Evolutionary conservation across 2,113 vertebrate species (phyloP), one percentile per base, ranked within the genome.

Genomic region (Ammodytes marinus): DNA sequence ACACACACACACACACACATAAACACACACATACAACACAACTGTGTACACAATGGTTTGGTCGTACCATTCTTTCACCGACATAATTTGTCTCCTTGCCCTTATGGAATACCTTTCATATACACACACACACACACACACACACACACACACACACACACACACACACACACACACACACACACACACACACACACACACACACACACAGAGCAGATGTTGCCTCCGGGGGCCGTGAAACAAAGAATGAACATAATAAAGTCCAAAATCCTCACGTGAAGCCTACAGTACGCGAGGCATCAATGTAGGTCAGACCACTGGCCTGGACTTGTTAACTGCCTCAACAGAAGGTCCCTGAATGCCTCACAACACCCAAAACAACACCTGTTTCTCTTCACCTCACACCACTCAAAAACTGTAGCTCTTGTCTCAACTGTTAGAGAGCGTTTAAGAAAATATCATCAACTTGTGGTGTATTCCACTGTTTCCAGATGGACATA

Each of bases 331-430:
- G 81, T 77, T 77, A 50, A 52, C 35, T 63, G n/a, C 49, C 66
- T 12, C 10, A 14, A 19, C 17, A 19, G 3, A 37, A 54, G 57
- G 50, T 82, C 71, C 60, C 68, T n/a, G 63, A 78, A 78, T 74
- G 69, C 55, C 74, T 78, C 57, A 45, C 58, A 69, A 49, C 35
- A 39, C 47, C 58, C 53, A 49, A 43, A 82, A 61, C 66, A 77
- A 84, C 76, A 84, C 64, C 82, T 79, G 82, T 74, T 84, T 79
- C 50, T 15, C 65, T 50, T 69, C 64, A 74, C n/a, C 37, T 12
- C 13, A 59, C 66, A 58, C 8, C 12, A n/a, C 19, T 66, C 46
- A 49, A 17, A 37, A 14, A 39, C 17, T 58, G n/a, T 2, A 54
- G 37, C 49, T 69, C 8, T 46, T 6, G 12, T n/a, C 57, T 59